A percentile compares a stretch with the other conserved stretches of the same genome.
Conservation (phyloP, 2,113 vertebrate genomes). For the Tursiops truncatus region DNA sequence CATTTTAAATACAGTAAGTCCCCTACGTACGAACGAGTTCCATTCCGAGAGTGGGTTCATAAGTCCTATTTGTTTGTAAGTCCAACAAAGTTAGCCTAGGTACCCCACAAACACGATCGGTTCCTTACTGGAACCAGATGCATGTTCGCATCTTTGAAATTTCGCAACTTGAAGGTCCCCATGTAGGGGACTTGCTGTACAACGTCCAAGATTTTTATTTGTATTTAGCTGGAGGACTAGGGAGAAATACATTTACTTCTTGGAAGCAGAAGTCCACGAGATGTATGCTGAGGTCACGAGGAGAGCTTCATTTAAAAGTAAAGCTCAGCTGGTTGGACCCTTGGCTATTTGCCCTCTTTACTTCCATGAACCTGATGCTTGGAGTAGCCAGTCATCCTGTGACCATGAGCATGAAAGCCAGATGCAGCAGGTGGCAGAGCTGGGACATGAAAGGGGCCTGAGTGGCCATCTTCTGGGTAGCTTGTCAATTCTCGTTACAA, state of each 20-base stretch:
- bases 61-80: too few relatives aligned
- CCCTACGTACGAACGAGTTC: too few relatives aligned
- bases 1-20: not conserved
- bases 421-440: not conserved
- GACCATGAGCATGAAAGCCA: not conserved
- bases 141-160: too few relatives aligned
- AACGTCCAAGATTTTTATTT: not conserved
- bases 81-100: too few relatives aligned
- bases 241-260: not conserved
- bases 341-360: not conserved
- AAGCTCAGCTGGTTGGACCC: not conserved
- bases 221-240: not conserved
- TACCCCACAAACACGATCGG: too few relatives aligned
- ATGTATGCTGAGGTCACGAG: not conserved
- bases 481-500: not conserved
- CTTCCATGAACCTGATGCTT: not conserved
- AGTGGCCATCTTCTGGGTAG: not conserved
- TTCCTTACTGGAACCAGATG: too few relatives aligned
- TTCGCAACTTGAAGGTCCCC: too few relatives aligned
- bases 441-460: too few relatives aligned
- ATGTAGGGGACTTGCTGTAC: too few relatives aligned
- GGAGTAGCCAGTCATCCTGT: too few relatives aligned
- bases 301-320: not conserved
- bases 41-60: too few relatives aligned
- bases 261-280: not conserved